Evolutionary conservation across 2,113 vertebrate species (phyloP), one percentile per base, ranked within the genome.

Genomic region (Anarhynchus alexandrinus): DNA sequence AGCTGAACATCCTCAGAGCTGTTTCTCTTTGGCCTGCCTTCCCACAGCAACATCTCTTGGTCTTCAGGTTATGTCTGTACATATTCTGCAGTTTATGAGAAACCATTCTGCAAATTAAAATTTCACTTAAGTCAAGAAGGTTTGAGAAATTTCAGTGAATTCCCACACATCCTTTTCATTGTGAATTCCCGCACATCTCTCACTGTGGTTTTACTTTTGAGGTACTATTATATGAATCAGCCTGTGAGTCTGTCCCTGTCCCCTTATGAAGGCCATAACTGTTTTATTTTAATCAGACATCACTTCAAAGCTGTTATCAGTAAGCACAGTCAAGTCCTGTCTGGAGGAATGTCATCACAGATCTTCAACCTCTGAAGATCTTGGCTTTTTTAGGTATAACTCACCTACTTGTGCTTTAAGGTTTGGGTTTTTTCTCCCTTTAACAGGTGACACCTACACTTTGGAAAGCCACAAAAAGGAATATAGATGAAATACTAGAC

Each of bases 401-500:
- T 86, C n/a, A 73, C 18, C 9, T 65, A 2, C 15, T 51, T 5
- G 2, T 77, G 11, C 32, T 86, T 62, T 61, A 86, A 40, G 5
- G 2, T 43, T 30, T 77, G 27, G 18, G 5, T 13, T 52, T 40
- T 84, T 34, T 67, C 3, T 16, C 15, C 32, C 9, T 55, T 32
- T 70, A 82, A 32, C 29, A 91, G 58, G 62, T 88, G 90, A 86
- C 59, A 54, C 14, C 81, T 94, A n/a, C 58, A 26, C 52, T 96
- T 93, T 67, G 64, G 69, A 90, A 95, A 97, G 89, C 59, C 54
- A 54, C 85, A 94, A 86, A 94, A 86, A 43, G 94, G 20, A 94
- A 92, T 89, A 64, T 8, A 89, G 67, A 91, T 90, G 19, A 97
- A 95, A 87, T 89, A 93, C 58, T 79, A 88, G 82, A 47, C 72